phyloP scores from a whole-genome alignment of 1,140 invertebrate species.

The Drosophila melanica region DNA sequence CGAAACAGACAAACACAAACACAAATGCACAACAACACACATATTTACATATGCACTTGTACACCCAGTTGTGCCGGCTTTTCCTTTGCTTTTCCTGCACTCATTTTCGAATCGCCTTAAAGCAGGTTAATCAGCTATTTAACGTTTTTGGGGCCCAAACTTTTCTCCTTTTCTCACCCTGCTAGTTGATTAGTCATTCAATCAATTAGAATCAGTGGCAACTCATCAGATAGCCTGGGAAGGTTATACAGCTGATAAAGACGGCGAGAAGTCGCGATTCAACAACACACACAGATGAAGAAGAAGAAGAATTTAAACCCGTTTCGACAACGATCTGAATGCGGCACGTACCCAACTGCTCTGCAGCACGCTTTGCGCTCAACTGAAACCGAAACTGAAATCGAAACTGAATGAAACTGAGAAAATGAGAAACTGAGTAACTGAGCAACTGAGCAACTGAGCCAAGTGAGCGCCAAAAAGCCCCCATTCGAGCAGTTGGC shows the following conservation, averaged over 20 bases:
- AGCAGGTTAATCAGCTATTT: constrained; percentile 20
- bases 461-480: constrained; percentile 8
- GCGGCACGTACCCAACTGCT: constrained; percentile 43
- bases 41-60: constrained; percentile 4
- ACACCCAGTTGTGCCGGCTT: constrained; percentile 33
- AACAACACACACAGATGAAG: constrained; percentile 16
- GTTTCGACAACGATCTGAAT: constrained; percentile 10
- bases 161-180: not conserved
- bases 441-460: constrained; percentile 4
- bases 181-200: constrained; percentile 53
- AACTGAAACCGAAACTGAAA: constrained; percentile 71
- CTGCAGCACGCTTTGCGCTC: constrained; percentile 70
- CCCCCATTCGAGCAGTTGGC: not conserved
- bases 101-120: not conserved
- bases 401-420: constrained; percentile 58
- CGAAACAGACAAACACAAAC: constrained; percentile 12
- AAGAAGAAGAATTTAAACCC: constrained; percentile 20
- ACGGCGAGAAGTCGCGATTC: not conserved
- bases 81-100: constrained; percentile 45
- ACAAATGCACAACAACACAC: constrained; percentile 5
- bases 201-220: constrained; percentile 59
- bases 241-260: constrained; percentile 57
- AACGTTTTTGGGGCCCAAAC: constrained; percentile 2
- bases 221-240: constrained; percentile 23
- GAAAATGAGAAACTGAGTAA: constrained; percentile 18